Base-by-base conservation (phyloP, 2,888 invertebrate species). In the Cremastobaeus sp. region DNA sequence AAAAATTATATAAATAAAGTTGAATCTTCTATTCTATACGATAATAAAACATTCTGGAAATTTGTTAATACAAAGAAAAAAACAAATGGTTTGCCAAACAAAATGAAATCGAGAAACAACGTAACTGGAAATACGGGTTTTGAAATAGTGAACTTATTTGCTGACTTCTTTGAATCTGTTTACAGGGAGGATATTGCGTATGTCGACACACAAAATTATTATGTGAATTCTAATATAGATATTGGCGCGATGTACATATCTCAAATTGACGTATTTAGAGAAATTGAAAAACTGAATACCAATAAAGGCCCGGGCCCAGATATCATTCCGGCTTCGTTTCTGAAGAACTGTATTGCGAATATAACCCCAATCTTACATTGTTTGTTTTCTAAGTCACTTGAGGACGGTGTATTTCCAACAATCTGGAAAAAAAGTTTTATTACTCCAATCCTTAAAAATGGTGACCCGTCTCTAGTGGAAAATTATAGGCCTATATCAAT, bases 11-110 rank as follows among this genome's bases (percentile, higher is more conserved):
- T 45, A 14, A 12, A 12, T 8, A 25, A 25, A 12, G 15, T 21
- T 25, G 45, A 45, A 45, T 4, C 25, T 1, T 45, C 45, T 1
- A 5, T 45, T 1, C 1, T 8, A 1, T 1, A 14, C 8, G 9
- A 45, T 11, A 28, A 28, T 8, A 45, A 45, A 14, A 1, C 25
- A 28, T 45, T 45, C 28, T 45, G 45, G 45, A 45, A 45, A 45
- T 48, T n/a, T 32, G 5, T 18, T 3, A 48, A 48, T n/a, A 17
- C 2, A 1, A 1, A 3, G 3, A 15, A 18, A 17, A 11, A 11
- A 17, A 17, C n/a, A n/a, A 32, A 17, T 18, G 47, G 47, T 17
- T n/a, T 48, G 5, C 47, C 45, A 15, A 39, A 17, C 9, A 15
- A n/a, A n/a, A n/a, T n/a, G n/a, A n/a, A n/a, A 32, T 25, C 8